Conservation (phyloP, 2,888 invertebrate species). For the Entomobrya multifasciata region DNA sequence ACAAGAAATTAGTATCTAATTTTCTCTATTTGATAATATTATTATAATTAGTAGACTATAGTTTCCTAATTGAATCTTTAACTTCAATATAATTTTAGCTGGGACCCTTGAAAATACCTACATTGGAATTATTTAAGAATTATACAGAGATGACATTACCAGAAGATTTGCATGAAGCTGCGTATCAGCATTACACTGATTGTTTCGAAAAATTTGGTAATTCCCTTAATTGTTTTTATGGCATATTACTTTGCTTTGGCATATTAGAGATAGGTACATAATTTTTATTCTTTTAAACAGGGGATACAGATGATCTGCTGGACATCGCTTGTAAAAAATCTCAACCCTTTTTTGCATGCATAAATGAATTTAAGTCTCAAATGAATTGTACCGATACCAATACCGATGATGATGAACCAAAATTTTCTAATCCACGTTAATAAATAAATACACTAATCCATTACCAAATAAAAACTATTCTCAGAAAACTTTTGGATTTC, state of each 20-base stretch:
- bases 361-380: neutral
- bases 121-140: slow-evolving; percentile 1
- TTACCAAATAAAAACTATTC: too few relatives aligned
- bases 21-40: too few relatives aligned
- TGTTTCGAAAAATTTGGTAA: slow-evolving; percentile 47
- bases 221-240: neutral
- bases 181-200: neutral
- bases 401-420: too few relatives aligned
- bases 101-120: slow-evolving; percentile 4
- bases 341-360: slow-evolving; percentile 31
- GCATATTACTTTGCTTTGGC: too few relatives aligned
- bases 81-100: too few relatives aligned
- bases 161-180: neutral
- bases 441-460: too few relatives aligned
- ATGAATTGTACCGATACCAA: slow-evolving; percentile 2
- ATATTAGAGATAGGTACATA: too few relatives aligned
- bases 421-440: too few relatives aligned
- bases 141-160: slow-evolving; percentile 23
- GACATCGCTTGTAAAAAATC: slow-evolving; percentile 1
- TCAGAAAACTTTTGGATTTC: too few relatives aligned
- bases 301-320: neutral
- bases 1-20: neutral
- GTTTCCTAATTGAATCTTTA: too few relatives aligned
- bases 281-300: neutral
- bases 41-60: too few relatives aligned